Percentiles rank a stretch among this genome's conserved stretches.
Evolutionary conservation across 2,113 vertebrate species (phyloP).

Genomic region (Poeciliopsis retropinna): DNA sequence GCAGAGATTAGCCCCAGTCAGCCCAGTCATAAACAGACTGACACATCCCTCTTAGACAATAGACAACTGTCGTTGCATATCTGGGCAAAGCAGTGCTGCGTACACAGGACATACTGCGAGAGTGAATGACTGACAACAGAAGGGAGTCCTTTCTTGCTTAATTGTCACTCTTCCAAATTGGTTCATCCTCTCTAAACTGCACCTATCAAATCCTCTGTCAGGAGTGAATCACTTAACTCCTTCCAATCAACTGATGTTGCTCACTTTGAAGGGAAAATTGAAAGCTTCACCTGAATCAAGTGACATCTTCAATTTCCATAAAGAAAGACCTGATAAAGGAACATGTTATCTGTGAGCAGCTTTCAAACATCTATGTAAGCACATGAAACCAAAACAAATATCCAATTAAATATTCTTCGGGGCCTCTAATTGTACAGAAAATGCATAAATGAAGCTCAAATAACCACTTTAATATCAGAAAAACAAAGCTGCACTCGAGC

Average conservation of each 20-base stretch:
- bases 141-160: conserved; percentile 7
- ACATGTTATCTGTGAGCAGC: conserved; percentile 13
- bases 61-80: conserved; percentile 24
- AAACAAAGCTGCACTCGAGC: conserved; percentile 2
- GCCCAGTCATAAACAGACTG: conserved; percentile 35
- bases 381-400: conserved; percentile 19
- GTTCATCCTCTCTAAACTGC: conserved; percentile 9
- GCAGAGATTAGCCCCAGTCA: conserved; percentile 37
- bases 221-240: conserved; percentile 21
- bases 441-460: conserved; percentile 12
- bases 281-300: conserved; percentile 24
- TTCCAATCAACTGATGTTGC: conserved; percentile 13
- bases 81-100: conserved; percentile 6
- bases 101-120: neutral
- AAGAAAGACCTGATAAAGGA: conserved; percentile 6
- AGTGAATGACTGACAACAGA: conserved; percentile 24
- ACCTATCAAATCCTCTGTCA: conserved; percentile 27
- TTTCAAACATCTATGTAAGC: conserved; percentile 16
- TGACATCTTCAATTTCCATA: conserved; percentile 41
- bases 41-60: conserved; percentile 43
- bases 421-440: conserved; percentile 3
- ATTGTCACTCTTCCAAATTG: conserved; percentile 36
- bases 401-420: conserved; percentile 17
- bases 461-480: conserved; percentile 14
- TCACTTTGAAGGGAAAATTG: conserved; percentile 29